phyloP scores from a whole-genome alignment of 2,113 vertebrate genomes.

The Uropsilus gracilis region DNA sequence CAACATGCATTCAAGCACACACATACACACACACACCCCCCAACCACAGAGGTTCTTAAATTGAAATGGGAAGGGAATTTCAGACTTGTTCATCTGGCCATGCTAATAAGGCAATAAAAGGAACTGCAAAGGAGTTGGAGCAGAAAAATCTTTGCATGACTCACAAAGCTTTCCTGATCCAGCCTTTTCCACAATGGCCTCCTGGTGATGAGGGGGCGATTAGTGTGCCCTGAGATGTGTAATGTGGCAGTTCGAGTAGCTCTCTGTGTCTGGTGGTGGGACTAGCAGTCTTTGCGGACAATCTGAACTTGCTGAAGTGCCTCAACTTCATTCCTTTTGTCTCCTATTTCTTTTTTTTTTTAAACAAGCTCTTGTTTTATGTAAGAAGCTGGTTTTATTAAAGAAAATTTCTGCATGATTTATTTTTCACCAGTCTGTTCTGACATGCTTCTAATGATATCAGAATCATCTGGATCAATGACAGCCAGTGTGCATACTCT shows the following conservation, averaged over 20 bases:
- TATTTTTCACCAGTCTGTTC: too few species aligned
- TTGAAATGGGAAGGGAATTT: conserved; percentile 45
- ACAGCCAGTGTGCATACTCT: too few species aligned
- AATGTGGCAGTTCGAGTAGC: neutral
- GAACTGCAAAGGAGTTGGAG: conserved; percentile 52
- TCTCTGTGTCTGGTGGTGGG: neutral
- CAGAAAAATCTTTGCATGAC: conserved; percentile 25
- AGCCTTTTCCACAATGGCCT: neutral
- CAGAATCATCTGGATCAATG: too few species aligned
- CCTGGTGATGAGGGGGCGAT: neutral
- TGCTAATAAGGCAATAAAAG: conserved; percentile 59
- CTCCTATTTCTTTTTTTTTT: too few species aligned
- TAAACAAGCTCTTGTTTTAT: too few species aligned
- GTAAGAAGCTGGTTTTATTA: too few species aligned
- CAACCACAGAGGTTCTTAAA: neutral
- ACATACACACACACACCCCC: neutral
- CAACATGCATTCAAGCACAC: neutral
- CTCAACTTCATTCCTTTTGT: conserved; percentile 48
- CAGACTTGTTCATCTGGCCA: conserved; percentile 31
- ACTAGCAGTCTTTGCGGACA: conserved; percentile 33
- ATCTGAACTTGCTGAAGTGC: neutral
- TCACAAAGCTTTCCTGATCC: conserved; percentile 7
- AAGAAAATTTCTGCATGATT: too few species aligned
- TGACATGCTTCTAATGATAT: too few species aligned
- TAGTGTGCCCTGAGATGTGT: neutral